A percentile compares a stretch with the other conserved stretches of the same genome.
phyloP scores from a whole-genome alignment of 2,113 vertebrate genomes.

The Sinocyclocheilus maitianheensis region DNA sequence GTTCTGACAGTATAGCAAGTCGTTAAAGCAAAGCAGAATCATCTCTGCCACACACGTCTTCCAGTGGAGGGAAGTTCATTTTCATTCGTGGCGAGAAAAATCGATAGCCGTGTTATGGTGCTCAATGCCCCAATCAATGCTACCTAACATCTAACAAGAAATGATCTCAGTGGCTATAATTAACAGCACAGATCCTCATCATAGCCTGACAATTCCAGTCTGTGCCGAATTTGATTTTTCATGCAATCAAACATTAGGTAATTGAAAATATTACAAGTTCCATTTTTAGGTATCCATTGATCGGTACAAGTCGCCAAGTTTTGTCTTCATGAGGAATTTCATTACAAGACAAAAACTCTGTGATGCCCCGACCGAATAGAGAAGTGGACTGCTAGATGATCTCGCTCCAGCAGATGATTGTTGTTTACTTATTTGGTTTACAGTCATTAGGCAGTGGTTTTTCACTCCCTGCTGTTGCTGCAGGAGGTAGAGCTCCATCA shows the following conservation, averaged over 20 bases:
- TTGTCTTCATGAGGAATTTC: slow-evolving; percentile 3
- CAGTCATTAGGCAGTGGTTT: slow-evolving; percentile 50
- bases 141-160: slow-evolving; percentile 59
- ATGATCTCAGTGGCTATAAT: slow-evolving; percentile 63
- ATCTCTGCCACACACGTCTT: slow-evolving; percentile 25
- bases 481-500: slow-evolving; percentile 50
- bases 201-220: slow-evolving; percentile 65
- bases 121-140: slow-evolving; percentile 60
- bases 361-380: neutral
- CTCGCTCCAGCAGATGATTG: slow-evolving; percentile 22
- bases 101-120: slow-evolving; percentile 56
- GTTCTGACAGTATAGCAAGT: neutral
- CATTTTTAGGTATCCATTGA: slow-evolving; percentile 28
- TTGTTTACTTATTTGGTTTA: slow-evolving; percentile 53
- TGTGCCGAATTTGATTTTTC: slow-evolving; percentile 57
- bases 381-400: slow-evolving; percentile 23
- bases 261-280: slow-evolving; percentile 42
- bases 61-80: slow-evolving; percentile 39
- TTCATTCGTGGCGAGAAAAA: slow-evolving; percentile 43
- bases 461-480: slow-evolving; percentile 43
- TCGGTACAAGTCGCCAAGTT: neutral
- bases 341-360: slow-evolving; percentile 3
- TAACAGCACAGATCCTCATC: slow-evolving; percentile 63
- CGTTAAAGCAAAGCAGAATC: slow-evolving; percentile 6
- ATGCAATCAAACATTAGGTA: slow-evolving; percentile 53